Percentiles rank a stretch among this genome's conserved stretches.
Evolutionary conservation across 2,888 invertebrate species (phyloP).

Genomic region (Zaprionus lineosus): DNA sequence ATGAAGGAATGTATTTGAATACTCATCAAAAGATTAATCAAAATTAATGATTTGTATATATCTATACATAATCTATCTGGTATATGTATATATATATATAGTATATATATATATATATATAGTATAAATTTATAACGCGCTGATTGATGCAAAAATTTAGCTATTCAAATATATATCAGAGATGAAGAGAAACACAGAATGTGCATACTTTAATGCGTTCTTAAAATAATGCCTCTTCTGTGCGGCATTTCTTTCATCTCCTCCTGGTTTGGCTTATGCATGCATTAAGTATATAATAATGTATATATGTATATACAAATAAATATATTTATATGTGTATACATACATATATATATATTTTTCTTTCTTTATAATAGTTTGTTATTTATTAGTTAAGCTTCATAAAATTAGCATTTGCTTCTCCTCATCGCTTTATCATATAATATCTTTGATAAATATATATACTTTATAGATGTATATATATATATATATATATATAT

Average conservation of each 20-base stretch:
- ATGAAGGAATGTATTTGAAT: constrained; percentile 58
- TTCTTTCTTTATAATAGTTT: constrained; percentile 46
- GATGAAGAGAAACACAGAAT: constrained; percentile 14
- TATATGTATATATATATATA: not conserved
- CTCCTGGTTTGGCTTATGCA: constrained; percentile 15
- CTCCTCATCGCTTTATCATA: constrained; percentile 39
- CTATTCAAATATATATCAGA: constrained; percentile 35
- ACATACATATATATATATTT: constrained; percentile 29
- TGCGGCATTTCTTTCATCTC: not conserved
- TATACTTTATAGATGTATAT: constrained; percentile 30
- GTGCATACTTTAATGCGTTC: constrained; percentile 47
- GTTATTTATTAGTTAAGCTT: constrained; percentile 51
- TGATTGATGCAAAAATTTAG: constrained; percentile 61
- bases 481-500: constrained; percentile 29
- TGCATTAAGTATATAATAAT: constrained; percentile 33
- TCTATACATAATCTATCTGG: not conserved
- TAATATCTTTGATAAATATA: constrained; percentile 65
- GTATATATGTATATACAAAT: constrained; percentile 28
- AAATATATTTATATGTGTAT: constrained; percentile 37
- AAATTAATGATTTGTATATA: not conserved
- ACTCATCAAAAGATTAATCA: constrained; percentile 37
- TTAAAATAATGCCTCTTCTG: too few species aligned
- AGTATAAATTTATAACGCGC: constrained; percentile 32
- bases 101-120: not conserved
- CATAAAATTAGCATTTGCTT: constrained; percentile 41